Percentiles rank a stretch among this genome's conserved stretches.
Evolutionary conservation across 2,797 vertebrate species (phyloP).

Genomic region (Hipposideros larvatus): DNA sequence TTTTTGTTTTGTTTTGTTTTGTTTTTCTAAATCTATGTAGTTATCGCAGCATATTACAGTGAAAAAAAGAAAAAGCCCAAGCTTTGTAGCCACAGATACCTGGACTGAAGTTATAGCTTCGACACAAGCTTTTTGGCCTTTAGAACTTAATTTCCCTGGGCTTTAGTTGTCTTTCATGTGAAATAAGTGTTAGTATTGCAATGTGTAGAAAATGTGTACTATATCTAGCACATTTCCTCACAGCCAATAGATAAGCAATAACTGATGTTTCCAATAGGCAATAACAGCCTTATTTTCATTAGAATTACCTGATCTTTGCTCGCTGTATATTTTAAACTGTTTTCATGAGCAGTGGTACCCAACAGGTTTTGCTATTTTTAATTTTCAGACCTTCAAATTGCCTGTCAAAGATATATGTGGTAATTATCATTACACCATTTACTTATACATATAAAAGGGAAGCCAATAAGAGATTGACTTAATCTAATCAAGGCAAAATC

Average conservation of each 20-base stretch:
- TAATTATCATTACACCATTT: neutral
- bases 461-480: neutral
- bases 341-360: neutral
- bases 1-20: neutral
- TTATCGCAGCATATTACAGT: neutral
- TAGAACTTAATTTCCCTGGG: neutral
- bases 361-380: neutral
- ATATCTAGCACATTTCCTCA: neutral
- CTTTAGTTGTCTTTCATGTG: neutral
- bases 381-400: neutral
- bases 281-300: neutral
- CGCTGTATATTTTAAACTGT: neutral
- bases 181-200: neutral
- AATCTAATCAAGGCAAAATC: neutral
- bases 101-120: neutral
- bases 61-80: neutral
- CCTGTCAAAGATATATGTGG: neutral
- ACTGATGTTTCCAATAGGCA: neutral
- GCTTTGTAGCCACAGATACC: neutral
- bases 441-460: neutral
- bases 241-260: neutral
- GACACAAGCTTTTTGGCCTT: neutral
- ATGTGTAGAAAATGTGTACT: neutral
- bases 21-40: neutral
- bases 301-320: neutral